Base-by-base conservation (phyloP, 1,140 invertebrate species). In the Drosophila kanapiae region DNA sequence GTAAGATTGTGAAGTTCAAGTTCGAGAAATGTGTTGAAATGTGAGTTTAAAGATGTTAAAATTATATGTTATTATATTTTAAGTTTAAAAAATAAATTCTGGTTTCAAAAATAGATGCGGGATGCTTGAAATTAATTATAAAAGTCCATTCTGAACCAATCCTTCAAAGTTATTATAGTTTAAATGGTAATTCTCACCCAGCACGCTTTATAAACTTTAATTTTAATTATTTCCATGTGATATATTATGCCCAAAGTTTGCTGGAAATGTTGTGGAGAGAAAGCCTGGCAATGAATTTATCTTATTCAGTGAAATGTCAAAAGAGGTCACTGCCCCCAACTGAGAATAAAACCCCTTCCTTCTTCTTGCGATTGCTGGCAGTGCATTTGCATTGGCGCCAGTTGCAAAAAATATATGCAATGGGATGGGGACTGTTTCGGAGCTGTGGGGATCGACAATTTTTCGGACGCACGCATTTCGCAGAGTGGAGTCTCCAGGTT, bases 351-450 rank as follows among this genome's bases (percentile, higher is more conserved):
- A 31, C 42, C 40, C 48, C 48, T 7, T 31, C 5, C 40, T 57
- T 18, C 38, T 18, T 42, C 49, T 16, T 56, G 45, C 6, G 38
- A 61, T 27, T 43, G 18, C 38, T 62, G 57, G 11, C 23, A 83
- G 61, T 86, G 69, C 64, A 70, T 71, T 82, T 78, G 68, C 82
- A 78, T 70, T 85, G 82, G 82, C 82, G 82, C 78, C 82, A 86
- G 74, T 75, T 81, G 45, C 59, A 56, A 77, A 60, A 47, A 60
- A 65, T 47, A 40, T 42, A 82, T 57, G 40, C 29, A 54, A 49
- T 58, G 78, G 56, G 38, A 29, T 37, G 40, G 7, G 40, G 40
- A 8, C 1, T 42, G 53, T 18, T 27, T 40, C 10, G 37, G 48
- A 42, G 33, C 3, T 23, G n/a, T 45, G 51, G 65, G 70, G 48